Evolutionary conservation across 1,140 invertebrate genomes (phyloP).

Genomic region (Drosophila pruinosa): DNA sequence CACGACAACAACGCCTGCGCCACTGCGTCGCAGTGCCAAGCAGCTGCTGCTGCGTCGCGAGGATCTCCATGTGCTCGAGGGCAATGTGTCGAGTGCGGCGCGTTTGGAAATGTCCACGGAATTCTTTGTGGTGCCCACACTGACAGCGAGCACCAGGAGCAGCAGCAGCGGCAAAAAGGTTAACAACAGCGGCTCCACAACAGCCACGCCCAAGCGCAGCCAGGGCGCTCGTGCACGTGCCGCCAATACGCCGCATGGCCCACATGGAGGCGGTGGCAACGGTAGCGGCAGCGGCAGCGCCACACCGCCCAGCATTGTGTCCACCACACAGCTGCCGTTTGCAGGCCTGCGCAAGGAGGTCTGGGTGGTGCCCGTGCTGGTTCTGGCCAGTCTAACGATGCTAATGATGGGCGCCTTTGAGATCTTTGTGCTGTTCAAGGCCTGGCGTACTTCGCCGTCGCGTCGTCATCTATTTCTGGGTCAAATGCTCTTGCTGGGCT

Average conservation of each 20-base stretch:
- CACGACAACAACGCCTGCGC: conserved; percentile 23
- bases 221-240: conserved; percentile 62
- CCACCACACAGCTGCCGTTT: conserved; percentile 63
- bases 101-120: conserved; percentile 90
- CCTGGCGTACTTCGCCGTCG: conserved; percentile 91
- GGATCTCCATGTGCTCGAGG: conserved; percentile 58
- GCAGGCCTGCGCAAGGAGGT: conserved; percentile 87
- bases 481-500: conserved; percentile 93
- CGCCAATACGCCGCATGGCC: conserved; percentile 51
- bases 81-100: conserved; percentile 84
- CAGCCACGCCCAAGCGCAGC: conserved; percentile 54
- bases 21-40: conserved; percentile 48
- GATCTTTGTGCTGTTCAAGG: conserved; percentile 94
- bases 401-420: conserved; percentile 92
- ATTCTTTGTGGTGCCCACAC: conserved; percentile 87
- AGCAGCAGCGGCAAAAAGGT: conserved; percentile 22
- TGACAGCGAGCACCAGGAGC: conserved; percentile 34
- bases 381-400: conserved; percentile 90
- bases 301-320: conserved; percentile 73
- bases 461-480: conserved; percentile 95
- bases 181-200: conserved; percentile 13
- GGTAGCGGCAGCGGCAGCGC: conserved; percentile 33
- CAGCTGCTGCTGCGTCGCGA: conserved; percentile 59
- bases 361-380: conserved; percentile 93
- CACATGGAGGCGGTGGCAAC: conserved; percentile 20